Evolutionary conservation across 2,888 invertebrate species (phyloP).

Genomic region (Thumatha senex): DNA sequence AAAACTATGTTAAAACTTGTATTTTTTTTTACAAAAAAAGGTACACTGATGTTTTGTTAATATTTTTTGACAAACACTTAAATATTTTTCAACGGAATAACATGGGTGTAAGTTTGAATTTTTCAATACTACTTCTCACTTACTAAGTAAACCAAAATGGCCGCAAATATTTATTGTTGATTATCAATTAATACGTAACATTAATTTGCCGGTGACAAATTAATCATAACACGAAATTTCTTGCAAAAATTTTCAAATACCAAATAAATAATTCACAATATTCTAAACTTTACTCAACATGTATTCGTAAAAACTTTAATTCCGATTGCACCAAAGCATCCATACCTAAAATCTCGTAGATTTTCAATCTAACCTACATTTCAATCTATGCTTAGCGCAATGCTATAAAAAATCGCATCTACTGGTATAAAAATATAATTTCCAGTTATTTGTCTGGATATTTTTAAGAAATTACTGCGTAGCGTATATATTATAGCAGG

Average conservation of each 20-base stretch:
- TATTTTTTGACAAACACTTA: conserved; percentile 50
- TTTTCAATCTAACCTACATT: conserved; percentile 48
- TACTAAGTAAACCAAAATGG: conserved; percentile 51
- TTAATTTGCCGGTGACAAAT: conserved; percentile 26
- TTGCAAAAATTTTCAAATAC: conserved; percentile 29
- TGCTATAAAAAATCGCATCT: conserved; percentile 23
- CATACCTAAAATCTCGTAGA: conserved; percentile 51
- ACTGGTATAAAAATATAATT: conserved; percentile 31
- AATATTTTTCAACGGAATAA: conserved; percentile 30
- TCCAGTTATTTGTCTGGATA: background rate
- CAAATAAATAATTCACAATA: conserved; percentile 37
- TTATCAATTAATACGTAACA: conserved; percentile 25
- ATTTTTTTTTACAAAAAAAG: conserved; percentile 30
- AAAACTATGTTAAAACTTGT: conserved; percentile 37
- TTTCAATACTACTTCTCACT: background rate
- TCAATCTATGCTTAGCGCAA: conserved; percentile 41
- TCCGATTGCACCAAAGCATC: conserved; percentile 51
- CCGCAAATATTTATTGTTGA: conserved; percentile 51
- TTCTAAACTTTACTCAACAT: conserved; percentile 23
- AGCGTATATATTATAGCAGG: background rate
- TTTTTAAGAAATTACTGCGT: conserved; percentile 1
- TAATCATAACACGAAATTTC: conserved; percentile 28
- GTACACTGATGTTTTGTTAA: conserved; percentile 39
- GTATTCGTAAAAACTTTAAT: conserved; percentile 37
- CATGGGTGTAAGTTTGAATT: background rate